Conservation (phyloP, 2,888 invertebrate species). For the Junonia oenone region DNA sequence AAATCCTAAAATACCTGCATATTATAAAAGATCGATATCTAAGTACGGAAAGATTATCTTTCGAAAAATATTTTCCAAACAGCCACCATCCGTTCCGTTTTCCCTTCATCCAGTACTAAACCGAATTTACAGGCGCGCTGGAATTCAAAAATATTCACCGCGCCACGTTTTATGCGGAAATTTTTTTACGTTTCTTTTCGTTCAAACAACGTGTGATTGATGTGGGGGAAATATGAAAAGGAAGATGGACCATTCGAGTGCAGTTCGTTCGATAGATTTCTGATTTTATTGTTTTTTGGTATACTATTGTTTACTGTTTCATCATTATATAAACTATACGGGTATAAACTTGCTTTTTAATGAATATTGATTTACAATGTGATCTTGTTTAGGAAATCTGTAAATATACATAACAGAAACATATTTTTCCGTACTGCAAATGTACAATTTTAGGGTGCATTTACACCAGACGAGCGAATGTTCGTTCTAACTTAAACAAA, state of each 20-base stretch:
- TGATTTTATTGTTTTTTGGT: constrained; percentile 8
- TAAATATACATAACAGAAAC: no score
- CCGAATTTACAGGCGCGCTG: neutral
- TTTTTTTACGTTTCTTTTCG: constrained; percentile 27
- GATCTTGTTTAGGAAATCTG: no score
- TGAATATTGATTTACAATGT: no score
- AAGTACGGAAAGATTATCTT: neutral
- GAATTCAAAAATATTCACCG: neutral
- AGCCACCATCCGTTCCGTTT: neutral
- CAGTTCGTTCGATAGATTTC: constrained; percentile 10
- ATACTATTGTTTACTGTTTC: neutral
- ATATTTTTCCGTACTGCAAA: no score
- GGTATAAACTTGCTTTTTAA: no score
- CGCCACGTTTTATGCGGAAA: neutral
- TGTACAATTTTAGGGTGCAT: no score
- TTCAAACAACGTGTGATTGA: constrained; percentile 38
- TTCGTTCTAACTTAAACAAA: no score
- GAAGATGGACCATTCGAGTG: constrained; percentile 6
- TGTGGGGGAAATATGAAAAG: constrained; percentile 35
- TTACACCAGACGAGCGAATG: no score
- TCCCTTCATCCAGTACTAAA: neutral
- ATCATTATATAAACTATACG: neutral
- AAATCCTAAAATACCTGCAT: no score
- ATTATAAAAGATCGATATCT: neutral
- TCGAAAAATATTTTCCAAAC: no score